Evolutionary conservation across 2,888 invertebrate genomes (phyloP).

Genomic region (Ditula angustiorana): DNA sequence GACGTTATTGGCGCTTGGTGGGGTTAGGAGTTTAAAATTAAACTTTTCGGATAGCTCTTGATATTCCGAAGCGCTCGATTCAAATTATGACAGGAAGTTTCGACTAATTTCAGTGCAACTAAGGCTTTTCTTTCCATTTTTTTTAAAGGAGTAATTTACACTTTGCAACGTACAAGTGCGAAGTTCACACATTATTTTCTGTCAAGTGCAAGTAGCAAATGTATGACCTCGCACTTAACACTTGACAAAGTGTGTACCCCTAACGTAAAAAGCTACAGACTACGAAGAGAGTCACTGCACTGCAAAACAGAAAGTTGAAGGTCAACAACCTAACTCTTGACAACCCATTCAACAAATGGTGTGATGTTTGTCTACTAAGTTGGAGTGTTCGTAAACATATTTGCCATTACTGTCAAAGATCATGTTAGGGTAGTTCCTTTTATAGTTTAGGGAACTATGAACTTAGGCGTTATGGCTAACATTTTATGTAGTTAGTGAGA

Average conservation of each 20-base stretch:
- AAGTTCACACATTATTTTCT: too few species aligned
- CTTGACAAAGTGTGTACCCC: neutral
- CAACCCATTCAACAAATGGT: conserved; percentile 6
- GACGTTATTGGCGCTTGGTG: neutral
- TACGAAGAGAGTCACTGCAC: neutral
- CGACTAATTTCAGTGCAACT: too few species aligned
- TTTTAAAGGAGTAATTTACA: too few species aligned
- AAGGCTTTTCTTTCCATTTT: too few species aligned
- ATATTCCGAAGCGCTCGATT: too few species aligned
- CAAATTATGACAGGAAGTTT: too few species aligned
- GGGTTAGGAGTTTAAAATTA: conserved; percentile 1
- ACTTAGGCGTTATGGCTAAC: neutral
- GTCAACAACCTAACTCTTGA: conserved; percentile 8
- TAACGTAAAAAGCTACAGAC: neutral
- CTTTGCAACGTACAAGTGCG: too few species aligned
- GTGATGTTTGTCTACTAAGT: conserved; percentile 6
- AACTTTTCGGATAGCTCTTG: neutral
- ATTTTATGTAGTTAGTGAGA: too few species aligned
- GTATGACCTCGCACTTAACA: too few species aligned
- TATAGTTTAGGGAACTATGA: neutral
- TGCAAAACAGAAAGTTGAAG: neutral
- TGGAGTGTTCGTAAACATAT: conserved; percentile 4
- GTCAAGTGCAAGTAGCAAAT: too few species aligned
- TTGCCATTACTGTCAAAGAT: conserved; percentile 1
- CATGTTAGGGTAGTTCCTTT: neutral